Evolutionary conservation across 2,113 vertebrate species (phyloP).

Genomic region (Cathartes aura): DNA sequence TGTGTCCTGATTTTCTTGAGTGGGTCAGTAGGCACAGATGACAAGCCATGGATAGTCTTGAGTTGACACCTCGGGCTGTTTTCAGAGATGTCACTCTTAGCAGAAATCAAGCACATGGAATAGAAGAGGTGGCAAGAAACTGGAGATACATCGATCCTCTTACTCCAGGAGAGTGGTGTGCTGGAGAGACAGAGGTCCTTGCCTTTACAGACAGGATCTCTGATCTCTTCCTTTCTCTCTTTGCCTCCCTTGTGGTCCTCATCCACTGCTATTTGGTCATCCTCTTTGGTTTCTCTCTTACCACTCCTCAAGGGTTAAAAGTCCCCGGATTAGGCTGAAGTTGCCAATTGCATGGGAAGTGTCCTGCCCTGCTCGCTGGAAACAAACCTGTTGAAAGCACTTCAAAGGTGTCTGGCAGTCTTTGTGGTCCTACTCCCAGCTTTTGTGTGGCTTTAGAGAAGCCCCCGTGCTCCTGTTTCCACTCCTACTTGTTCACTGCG

Average conservation of each 20-base stretch:
- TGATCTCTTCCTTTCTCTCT: background rate
- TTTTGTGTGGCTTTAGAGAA: background rate
- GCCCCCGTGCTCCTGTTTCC: background rate
- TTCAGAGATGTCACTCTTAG: background rate
- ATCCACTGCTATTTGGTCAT: background rate
- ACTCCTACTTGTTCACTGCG: rapidly evolving
- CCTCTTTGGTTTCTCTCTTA: background rate
- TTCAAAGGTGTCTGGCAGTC: background rate
- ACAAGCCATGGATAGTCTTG: background rate
- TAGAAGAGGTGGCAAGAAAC: background rate
- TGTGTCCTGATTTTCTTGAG: background rate
- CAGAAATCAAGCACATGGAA: background rate
- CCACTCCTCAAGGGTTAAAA: background rate
- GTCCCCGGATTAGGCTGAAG: background rate
- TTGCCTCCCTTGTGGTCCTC: background rate
- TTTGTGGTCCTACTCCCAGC: background rate
- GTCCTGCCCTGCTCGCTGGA: background rate
- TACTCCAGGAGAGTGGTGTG: background rate
- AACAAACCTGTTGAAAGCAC: rapidly evolving
- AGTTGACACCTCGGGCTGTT: background rate
- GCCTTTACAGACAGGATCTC: background rate
- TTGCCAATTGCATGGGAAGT: background rate
- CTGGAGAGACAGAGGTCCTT: background rate
- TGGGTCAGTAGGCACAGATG: background rate
- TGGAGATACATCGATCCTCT: background rate